Evolutionary conservation across 2,888 invertebrate genomes (phyloP), one percentile per base, ranked within the genome.

Genomic region (Steinernema carpocapsae): DNA sequence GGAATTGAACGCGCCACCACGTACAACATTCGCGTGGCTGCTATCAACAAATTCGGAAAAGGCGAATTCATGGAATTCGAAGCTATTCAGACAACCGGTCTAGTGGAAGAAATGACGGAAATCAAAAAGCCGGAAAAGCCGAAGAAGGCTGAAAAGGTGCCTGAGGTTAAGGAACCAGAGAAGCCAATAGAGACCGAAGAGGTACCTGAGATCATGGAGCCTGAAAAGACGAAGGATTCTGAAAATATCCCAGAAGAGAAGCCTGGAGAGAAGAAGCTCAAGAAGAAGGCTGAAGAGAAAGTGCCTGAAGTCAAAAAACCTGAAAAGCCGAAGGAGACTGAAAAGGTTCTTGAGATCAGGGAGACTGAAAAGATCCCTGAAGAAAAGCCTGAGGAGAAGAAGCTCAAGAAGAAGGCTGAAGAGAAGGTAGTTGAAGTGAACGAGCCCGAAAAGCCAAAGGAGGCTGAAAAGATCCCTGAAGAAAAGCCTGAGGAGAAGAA

Each of bases 11-110:
- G 93, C 88, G 93, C 93, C 85, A 91, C 92, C 43, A 92, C 93
- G 85, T 95, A 95, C 87, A 91, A 93, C 90, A 94, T 95, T 91
- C 91, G 94, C 77, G 92, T 95, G 19, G 91, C 92, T 84, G 94
- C 94, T 0, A 92, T 92, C 82, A 95, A 95, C 89, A 92, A 93
- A 19, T 91, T 94, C 72, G 95, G 95, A 10, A 90, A 91, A 64
- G 94, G 94, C 52, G 93, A 94, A 82, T 92, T 93, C 14, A 90
- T 92, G 59, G 92, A 93, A 88, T 94, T 94, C 7, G 84, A 85
- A 6, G 92, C 92, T 76, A 91, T 94, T 45, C 90, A 92, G 45
- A 92, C 94, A 4, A 56, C 56, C 6, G 56, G 56, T 17, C n/a
- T n/a, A n/a, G n/a, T n/a, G n/a, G n/a, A n/a, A n/a, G n/a, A n/a